Conservation (phyloP, 92 coral and sea anemone species). For the Umimayanthus chanpuru region DNA sequence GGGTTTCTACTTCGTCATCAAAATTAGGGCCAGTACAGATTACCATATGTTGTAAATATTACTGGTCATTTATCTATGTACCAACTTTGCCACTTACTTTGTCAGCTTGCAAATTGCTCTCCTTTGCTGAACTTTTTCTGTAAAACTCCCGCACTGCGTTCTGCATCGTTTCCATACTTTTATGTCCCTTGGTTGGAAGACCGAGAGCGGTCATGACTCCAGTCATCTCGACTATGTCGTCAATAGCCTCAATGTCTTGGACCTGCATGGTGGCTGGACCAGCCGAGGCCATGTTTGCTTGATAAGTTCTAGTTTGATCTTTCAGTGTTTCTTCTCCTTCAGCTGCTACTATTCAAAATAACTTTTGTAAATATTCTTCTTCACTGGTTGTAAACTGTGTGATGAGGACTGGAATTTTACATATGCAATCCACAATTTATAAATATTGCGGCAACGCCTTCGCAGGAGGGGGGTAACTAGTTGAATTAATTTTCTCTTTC, state of each 20-base stretch:
- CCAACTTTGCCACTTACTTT: neutral
- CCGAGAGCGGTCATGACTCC: neutral
- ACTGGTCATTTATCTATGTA: neutral
- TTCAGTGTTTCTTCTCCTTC: neutral
- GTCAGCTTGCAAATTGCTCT: neutral
- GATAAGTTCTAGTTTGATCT: neutral
- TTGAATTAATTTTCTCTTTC: no score
- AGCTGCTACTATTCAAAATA: neutral
- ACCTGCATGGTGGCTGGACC: neutral
- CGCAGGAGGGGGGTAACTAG: no score
- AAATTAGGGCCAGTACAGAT: no score
- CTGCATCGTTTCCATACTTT: neutral
- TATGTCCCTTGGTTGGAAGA: slow-evolving; percentile 6
- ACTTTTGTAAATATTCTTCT: no score
- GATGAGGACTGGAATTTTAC: no score
- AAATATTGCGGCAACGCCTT: no score
- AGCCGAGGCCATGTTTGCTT: neutral
- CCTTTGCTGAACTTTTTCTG: neutral
- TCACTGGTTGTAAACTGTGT: no score
- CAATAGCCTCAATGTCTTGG: neutral
- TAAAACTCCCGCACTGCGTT: neutral
- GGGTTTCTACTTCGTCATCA: no score
- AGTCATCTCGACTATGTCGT: neutral
- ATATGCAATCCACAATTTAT: no score
- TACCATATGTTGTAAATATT: no score